A percentile compares a stretch with the other conserved stretches of the same genome.
Conservation (phyloP, 92 coral and sea anemone genomes). For the Epizoanthus stellaris region DNA sequence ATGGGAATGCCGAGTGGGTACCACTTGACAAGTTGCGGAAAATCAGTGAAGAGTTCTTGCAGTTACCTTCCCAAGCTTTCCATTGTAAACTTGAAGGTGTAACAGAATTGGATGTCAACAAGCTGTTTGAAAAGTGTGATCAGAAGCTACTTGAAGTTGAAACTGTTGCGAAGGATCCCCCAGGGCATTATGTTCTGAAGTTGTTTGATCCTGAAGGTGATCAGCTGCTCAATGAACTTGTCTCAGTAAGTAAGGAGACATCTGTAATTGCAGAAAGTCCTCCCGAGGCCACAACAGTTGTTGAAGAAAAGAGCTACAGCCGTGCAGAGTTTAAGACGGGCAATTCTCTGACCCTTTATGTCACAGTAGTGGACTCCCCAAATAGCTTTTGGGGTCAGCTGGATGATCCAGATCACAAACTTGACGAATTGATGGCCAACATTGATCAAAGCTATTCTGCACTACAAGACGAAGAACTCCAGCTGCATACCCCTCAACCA, state of each 20-base stretch:
- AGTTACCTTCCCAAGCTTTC: slow-evolving; percentile 79
- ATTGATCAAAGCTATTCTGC: slow-evolving; percentile 57
- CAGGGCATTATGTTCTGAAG: slow-evolving; percentile 53
- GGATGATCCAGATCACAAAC: slow-evolving; percentile 40
- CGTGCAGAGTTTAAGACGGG: slow-evolving; percentile 40
- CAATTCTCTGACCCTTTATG: slow-evolving; percentile 37
- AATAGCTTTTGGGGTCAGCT: slow-evolving; percentile 73
- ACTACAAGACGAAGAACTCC: slow-evolving; percentile 64
- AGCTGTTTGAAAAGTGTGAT: slow-evolving; percentile 62
- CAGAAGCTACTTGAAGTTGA: slow-evolving; percentile 77
- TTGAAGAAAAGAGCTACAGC: slow-evolving; percentile 30
- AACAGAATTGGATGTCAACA: slow-evolving; percentile 35
- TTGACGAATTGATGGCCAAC: slow-evolving; percentile 52
- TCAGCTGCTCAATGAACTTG: slow-evolving; percentile 37
- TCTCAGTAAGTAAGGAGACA: background rate
- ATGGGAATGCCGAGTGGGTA: slow-evolving; percentile 86
- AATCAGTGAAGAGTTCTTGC: slow-evolving; percentile 54
- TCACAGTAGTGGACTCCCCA: slow-evolving; percentile 64
- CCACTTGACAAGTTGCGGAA: slow-evolving; percentile 65
- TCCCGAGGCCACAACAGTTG: background rate
- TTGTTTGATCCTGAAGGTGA: slow-evolving; percentile 60
- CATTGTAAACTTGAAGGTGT: slow-evolving; percentile 63
- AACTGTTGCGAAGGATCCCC: slow-evolving; percentile 40
- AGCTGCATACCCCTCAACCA: slow-evolving; percentile 40
- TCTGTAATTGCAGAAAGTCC: background rate